These are phyloP conservation scores for Panurus biarmicus DNA, from an alignment of 2,113 vertebrate genomes.

Conservation along the genomic window DNA sequence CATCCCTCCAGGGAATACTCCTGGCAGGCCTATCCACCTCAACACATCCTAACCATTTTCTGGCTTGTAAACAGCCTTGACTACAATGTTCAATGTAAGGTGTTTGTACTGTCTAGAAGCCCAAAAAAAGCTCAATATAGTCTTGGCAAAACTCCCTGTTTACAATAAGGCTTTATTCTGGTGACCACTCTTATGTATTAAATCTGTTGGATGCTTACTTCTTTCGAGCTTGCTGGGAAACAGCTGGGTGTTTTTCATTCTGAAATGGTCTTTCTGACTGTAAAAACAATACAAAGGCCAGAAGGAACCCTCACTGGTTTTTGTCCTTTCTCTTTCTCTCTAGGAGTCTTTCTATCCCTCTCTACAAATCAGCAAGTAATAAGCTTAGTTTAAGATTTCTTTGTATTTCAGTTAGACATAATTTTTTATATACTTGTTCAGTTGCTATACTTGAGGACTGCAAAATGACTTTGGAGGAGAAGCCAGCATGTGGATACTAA, in stretches of 20 bases:
- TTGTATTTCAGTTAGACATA: background rate
- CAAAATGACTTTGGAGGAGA: background rate
- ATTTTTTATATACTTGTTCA: background rate
- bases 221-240: background rate
- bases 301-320: background rate
- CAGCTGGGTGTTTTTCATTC: conserved; percentile 7
- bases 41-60: background rate
- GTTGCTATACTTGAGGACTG: background rate
- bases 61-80: background rate
- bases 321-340: conserved; percentile 5
- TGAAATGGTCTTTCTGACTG: background rate
- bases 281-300: background rate
- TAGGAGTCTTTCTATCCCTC: background rate
- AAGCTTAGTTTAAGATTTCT: background rate
- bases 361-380: background rate
- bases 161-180: background rate
- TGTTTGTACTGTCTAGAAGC: background rate
- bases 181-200: background rate
- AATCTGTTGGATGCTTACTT: background rate
- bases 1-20: no score
- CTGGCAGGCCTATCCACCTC: no score
- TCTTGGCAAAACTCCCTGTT: background rate
- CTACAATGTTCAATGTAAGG: background rate
- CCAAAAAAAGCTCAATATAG: background rate
- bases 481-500: background rate